Conservation (phyloP, 23 tunicate species). For the Halocynthia roretzi region DNA sequence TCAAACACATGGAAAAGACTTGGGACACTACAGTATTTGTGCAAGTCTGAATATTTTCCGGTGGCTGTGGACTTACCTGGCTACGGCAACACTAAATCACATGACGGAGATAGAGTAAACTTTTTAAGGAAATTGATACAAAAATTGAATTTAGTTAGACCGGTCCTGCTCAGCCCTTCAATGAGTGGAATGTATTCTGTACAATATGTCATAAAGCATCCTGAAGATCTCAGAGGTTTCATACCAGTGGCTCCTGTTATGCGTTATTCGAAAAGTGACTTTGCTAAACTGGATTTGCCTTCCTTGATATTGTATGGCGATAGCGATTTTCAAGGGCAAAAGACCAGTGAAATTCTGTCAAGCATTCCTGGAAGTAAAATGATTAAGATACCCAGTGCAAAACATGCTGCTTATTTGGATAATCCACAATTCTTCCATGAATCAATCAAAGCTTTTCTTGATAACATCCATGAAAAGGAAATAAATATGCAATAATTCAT, state of each 20-base stretch:
- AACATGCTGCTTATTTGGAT: constrained; percentile 54
- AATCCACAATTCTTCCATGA: constrained; percentile 48
- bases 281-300: constrained; percentile 17
- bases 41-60: constrained; percentile 31
- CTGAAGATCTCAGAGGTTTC: constrained; percentile 26
- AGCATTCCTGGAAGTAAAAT: constrained; percentile 26
- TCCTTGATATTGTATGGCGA: constrained; percentile 57
- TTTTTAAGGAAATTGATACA: constrained; percentile 33
- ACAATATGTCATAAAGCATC: constrained; percentile 35
- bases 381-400: constrained; percentile 37
- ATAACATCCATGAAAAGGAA: constrained; percentile 5
- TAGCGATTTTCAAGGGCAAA: constrained; percentile 21
- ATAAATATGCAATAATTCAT: background rate
- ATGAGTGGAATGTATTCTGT: constrained; percentile 64
- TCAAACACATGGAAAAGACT: constrained; percentile 54
- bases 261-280: background rate
- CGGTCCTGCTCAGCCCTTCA: constrained; percentile 60
- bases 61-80: constrained; percentile 88
- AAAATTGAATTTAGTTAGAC: constrained; percentile 1
- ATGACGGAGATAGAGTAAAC: background rate
- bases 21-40: constrained; percentile 30
- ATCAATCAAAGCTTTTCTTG: constrained; percentile 25
- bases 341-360: constrained; percentile 9
- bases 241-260: constrained; percentile 57
- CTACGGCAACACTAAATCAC: constrained; percentile 38